Base-by-base conservation (phyloP, 2,113 vertebrate genomes). In the Tiliqua scincoides region DNA sequence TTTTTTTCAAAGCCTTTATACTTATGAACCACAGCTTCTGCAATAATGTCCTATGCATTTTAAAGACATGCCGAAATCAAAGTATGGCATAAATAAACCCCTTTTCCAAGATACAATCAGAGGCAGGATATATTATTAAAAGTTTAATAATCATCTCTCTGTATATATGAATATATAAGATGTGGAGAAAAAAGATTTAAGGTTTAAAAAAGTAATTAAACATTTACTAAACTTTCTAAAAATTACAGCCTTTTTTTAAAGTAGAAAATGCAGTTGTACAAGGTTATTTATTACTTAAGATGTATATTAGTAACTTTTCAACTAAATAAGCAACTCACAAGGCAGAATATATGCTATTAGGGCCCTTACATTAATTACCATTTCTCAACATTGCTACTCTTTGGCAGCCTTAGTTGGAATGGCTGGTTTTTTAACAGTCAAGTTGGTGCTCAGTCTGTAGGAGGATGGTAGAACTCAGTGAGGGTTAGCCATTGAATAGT, bases 1-100 rank as follows among this genome's bases (percentile, higher is more conserved):
- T 92, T 91, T 82, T 90, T 94, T 94, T 88, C 75, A 94, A 88
- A 95, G 86, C n/a, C 68, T 89, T 65, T 78, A 65, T 79, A 72
- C 86, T 88, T 87, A 83, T 0, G 0, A 80, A 37, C 43, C 75
- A 63, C 25, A 61, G 68, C 32, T 83, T 90, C 70, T 90, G 89
- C 93, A 96, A 91, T 71, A 85, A 32, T 20, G 75, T 79, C 84
- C 81, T 89, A 83, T 89, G 89, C 84, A 93, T 92, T 91, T 94
- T 91, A 89, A 94, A 85, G 72, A 76, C 0, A 0, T 43, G 23
- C 65, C 85, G 61, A 65, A 86, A 83, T 84, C 82, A 71, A 63
- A 79, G 30, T 71, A 3, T 68, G 82, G 79, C 20, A 72, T 83
- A 92, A 91, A 91, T 86, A 87, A 88, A 71, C 11, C 76, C 75